Evolutionary conservation across 2,113 vertebrate species (phyloP), one percentile per base, ranked within the genome.

Genomic region (Macrotus californicus): DNA sequence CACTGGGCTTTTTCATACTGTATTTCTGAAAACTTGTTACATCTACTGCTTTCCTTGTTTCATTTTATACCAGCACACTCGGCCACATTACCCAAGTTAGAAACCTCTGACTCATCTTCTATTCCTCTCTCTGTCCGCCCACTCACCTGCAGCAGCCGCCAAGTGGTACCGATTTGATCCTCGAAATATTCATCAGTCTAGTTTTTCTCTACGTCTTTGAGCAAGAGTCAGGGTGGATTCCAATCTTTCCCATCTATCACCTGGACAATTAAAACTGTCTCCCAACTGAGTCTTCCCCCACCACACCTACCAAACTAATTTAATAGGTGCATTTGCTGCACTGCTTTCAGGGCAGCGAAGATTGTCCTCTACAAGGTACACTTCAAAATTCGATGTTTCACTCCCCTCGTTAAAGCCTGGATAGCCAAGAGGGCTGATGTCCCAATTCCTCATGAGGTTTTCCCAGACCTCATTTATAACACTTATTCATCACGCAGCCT

Each of bases 31-130:
- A 41, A 72, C 12, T 31, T 50, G 34, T 90, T 87, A 69, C 79
- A 59, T 86, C 13, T 24, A 0, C 4, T 59, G 64, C 69, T 79
- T 89, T 50, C 12, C 48, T 41, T 26, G 4, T 43, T 94, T 93
- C 66, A 82, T 48, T 72, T 89, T 77, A 69, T n/a, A 16, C 24
- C 81, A 70, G 81, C 61, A 46, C 19, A 34, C 59, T 19, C 18
- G 50, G 64, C 39, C 0, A 4, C 1, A 2, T 87, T 76, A 59
- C 26, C 61, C 56, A 81, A 4, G 75, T 95, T 48, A 72, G 84
- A 84, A 72, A 72, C 19, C 50, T 89, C 89, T 93, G 89, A 92
- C n/a, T 93, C 93, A 94, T 29, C 41, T 43, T 79, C 59, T 69
- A 3, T 43, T 81, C 52, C 39, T 56, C 54, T 29, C 13, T 81